Conservation (phyloP, 1,140 invertebrate species). For the Condylostylus longicornis region DNA sequence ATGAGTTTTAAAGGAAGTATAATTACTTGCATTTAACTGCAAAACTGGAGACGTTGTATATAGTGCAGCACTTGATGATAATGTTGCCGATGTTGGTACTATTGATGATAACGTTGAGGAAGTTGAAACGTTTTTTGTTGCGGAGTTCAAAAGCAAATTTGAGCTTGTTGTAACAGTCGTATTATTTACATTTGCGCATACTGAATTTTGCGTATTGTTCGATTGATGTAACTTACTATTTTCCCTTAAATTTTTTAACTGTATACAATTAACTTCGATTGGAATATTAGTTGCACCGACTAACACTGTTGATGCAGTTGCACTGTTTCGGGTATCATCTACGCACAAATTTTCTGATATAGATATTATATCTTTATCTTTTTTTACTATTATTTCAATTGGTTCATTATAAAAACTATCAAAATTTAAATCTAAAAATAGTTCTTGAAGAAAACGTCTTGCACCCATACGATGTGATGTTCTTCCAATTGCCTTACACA, state of each 20-base stretch:
- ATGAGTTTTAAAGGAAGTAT: conserved; percentile 13
- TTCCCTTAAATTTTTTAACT: too few species aligned
- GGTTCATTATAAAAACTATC: conserved; percentile 39
- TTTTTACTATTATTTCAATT: conserved; percentile 23
- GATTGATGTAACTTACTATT: too few species aligned
- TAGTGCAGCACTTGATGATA: background rate
- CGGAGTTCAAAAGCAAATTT: too few species aligned
- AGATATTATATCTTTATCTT: conserved; percentile 8
- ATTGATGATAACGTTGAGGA: background rate
- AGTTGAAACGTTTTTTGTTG: background rate
- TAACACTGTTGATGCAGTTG: background rate
- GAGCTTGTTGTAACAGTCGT: too few species aligned
- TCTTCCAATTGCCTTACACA: conserved; percentile 59
- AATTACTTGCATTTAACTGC: too few species aligned
- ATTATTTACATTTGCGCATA: too few species aligned
- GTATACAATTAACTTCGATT: background rate
- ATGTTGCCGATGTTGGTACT: background rate
- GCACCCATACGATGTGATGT: conserved; percentile 70
- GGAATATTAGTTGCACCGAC: background rate
- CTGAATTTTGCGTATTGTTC: too few species aligned
- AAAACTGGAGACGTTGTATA: conserved; percentile 3
- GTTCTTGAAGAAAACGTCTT: conserved; percentile 80
- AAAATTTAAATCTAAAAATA: conserved; percentile 79
- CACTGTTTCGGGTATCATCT: too few species aligned
- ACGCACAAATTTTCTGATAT: background rate